Conservation (phyloP, 2,113 vertebrate genomes). For the Acanthochromis polyacanthus region DNA sequence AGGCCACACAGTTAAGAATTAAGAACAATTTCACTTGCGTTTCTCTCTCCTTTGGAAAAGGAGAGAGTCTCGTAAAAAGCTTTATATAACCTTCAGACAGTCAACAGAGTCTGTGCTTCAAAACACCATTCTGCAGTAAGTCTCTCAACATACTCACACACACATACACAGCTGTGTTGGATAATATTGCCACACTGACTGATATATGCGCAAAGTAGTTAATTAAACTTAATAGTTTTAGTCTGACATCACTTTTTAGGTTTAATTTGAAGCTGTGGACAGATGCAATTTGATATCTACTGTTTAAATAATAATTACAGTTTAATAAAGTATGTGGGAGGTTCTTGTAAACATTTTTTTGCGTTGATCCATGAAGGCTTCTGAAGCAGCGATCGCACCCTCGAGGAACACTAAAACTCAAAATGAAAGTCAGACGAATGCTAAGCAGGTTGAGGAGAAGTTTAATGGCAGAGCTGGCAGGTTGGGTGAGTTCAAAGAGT, state of each 20-base stretch:
- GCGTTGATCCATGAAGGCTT: too few relatives aligned
- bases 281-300: not conserved
- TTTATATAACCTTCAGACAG: slow-evolving; percentile 55
- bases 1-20: slow-evolving; percentile 38
- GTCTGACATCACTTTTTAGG: too few relatives aligned
- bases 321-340: too few relatives aligned
- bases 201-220: not conserved
- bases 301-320: too few relatives aligned
- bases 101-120: not conserved
- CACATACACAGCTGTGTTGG: not conserved
- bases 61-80: slow-evolving; percentile 51
- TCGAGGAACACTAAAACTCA: not conserved
- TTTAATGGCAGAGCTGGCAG: too few relatives aligned
- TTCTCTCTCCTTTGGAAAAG: slow-evolving; percentile 57
- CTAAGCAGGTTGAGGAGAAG: not conserved
- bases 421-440: not conserved
- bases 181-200: not conserved
- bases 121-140: not conserved
- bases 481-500: too few relatives aligned
- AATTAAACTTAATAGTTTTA: too few relatives aligned
- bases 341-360: too few relatives aligned
- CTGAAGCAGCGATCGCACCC: not conserved
- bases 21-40: slow-evolving; percentile 62
- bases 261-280: not conserved
- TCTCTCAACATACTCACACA: not conserved